phyloP scores from a whole-genome alignment of 2,888 invertebrate genomes.

The Leucozona laternaria region DNA sequence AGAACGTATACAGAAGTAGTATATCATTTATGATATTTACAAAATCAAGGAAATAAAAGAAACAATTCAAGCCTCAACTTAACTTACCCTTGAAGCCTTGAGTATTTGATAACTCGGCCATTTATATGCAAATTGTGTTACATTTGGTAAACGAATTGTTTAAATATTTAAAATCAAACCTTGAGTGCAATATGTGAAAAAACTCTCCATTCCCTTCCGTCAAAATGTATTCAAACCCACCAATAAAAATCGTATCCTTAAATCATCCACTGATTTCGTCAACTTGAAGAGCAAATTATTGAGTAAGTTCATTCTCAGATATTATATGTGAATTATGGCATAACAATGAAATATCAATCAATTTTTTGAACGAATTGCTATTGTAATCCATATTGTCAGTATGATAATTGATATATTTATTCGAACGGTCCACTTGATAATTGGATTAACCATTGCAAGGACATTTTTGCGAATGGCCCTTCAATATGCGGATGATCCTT shows the following conservation, averaged over 20 bases:
- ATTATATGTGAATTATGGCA: not conserved
- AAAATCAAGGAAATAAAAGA: too few species aligned
- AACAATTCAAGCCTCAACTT: too few species aligned
- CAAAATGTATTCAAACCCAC: too few species aligned
- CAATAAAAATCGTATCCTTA: not conserved
- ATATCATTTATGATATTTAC: not conserved
- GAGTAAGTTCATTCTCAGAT: not conserved
- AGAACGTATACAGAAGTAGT: too few species aligned
- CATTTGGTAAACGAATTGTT: too few species aligned
- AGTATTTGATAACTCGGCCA: too few species aligned
- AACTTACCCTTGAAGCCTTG: too few species aligned
- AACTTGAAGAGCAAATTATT: not conserved
- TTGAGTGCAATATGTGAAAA: too few species aligned
- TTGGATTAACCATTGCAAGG: not conserved
- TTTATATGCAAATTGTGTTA: too few species aligned
- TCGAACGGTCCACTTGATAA: conserved; percentile 3
- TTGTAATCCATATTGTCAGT: conserved; percentile 5
- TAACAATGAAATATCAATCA: conserved; percentile 10
- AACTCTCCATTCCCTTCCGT: too few species aligned
- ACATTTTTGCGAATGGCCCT: not conserved
- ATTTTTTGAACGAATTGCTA: not conserved
- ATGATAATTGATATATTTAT: conserved; percentile 28
- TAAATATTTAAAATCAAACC: too few species aligned
- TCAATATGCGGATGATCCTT: not conserved
- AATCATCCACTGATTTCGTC: not conserved